Evolutionary conservation across 2,797 vertebrate genomes (phyloP).

Genomic region (Melanotaenia nigrans): DNA sequence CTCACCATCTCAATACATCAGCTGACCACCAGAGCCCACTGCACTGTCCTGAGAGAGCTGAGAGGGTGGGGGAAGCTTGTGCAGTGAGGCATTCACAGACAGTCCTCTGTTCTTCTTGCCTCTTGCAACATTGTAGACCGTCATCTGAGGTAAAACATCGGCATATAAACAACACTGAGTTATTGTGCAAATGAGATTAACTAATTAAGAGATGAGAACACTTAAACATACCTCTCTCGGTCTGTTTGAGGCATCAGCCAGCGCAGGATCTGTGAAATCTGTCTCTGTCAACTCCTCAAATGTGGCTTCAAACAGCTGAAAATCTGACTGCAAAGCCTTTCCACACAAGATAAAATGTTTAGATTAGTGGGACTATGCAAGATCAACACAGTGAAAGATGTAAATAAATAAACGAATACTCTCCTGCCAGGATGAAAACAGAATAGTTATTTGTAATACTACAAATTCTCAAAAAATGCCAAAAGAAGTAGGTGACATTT

Average conservation of each 20-base stretch:
- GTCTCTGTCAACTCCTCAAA: slow-evolving; percentile 88
- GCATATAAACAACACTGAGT: not conserved
- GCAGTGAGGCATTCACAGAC: slow-evolving; percentile 86
- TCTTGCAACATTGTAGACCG: slow-evolving; percentile 87
- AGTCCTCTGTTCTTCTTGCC: slow-evolving; percentile 89
- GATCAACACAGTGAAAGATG: not conserved
- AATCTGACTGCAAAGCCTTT: slow-evolving; percentile 71
- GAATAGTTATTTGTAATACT: not conserved
- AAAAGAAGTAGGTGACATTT: not conserved
- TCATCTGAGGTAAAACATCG: slow-evolving; percentile 73
- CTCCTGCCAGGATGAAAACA: not conserved
- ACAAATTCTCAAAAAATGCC: too few species aligned
- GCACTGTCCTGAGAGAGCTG: slow-evolving; percentile 82
- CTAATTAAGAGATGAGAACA: not conserved
- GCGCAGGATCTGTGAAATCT: slow-evolving; percentile 81
- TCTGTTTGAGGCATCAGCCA: slow-evolving; percentile 84
- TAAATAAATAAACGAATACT: not conserved
- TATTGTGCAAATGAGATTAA: not conserved
- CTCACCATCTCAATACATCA: slow-evolving; percentile 97
- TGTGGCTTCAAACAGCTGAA: slow-evolving; percentile 83
- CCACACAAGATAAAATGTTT: not conserved
- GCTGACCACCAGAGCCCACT: slow-evolving; percentile 86
- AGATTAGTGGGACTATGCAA: not conserved
- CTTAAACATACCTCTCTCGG: slow-evolving; percentile 71
- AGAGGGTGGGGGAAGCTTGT: slow-evolving; percentile 80